phyloP scores from a whole-genome alignment of 2,797 vertebrate genomes.

The Hydrophis major region DNA sequence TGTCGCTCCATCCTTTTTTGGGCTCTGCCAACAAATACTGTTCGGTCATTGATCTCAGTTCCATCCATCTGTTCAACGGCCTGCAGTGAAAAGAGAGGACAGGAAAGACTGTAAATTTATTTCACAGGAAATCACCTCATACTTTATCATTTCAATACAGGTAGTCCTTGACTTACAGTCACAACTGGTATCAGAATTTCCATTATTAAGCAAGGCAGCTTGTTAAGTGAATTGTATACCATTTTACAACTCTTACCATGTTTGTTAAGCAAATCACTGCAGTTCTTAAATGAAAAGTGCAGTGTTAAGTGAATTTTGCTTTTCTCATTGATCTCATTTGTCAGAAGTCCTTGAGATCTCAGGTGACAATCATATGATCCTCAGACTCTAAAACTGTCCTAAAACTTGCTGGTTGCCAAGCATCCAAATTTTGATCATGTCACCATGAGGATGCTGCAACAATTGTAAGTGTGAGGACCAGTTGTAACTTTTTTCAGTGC shows the following conservation, averaged over 20 bases:
- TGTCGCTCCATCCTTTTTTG: slow-evolving; percentile 95
- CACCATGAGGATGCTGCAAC: neutral
- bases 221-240: neutral
- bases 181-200: neutral
- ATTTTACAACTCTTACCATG: neutral
- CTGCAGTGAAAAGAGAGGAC: slow-evolving; percentile 59
- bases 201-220: neutral
- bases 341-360: neutral
- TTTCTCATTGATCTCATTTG: neutral
- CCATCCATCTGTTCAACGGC: slow-evolving; percentile 94
- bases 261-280: neutral
- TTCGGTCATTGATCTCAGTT: slow-evolving; percentile 85
- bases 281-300: neutral
- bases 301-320: neutral
- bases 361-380: neutral
- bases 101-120: neutral
- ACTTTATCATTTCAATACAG: neutral
- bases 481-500: neutral
- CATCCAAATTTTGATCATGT: neutral
- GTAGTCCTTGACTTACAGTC: neutral
- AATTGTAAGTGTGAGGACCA: neutral
- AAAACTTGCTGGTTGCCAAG: neutral
- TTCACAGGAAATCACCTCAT: neutral
- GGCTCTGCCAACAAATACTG: slow-evolving; percentile 88
- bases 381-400: neutral